phyloP scores from a whole-genome alignment of 1,140 invertebrate genomes.

The Venturia canescens region DNA sequence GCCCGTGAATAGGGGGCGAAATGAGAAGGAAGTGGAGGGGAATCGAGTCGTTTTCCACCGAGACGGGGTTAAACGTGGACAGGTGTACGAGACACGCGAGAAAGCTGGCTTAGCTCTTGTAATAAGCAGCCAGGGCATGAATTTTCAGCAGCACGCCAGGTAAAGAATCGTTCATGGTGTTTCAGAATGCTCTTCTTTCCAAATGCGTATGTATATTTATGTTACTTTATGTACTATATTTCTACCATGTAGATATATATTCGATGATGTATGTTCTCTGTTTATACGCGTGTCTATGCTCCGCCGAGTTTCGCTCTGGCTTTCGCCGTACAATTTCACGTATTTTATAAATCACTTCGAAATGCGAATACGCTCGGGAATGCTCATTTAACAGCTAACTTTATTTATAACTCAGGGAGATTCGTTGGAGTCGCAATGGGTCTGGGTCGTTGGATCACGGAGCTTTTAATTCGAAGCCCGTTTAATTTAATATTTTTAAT shows the following conservation, averaged over 20 bases:
- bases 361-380: conserved; percentile 47
- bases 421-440: neutral
- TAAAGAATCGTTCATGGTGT: conserved; percentile 20
- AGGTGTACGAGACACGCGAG: conserved; percentile 42
- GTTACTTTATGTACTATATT: neutral
- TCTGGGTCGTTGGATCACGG: conserved; percentile 33
- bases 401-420: conserved; percentile 53
- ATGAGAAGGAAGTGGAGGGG: neutral
- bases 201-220: neutral
- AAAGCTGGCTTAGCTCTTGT: conserved; percentile 25
- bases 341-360: conserved; percentile 57
- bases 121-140: conserved; percentile 36
- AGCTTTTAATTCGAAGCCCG: conserved; percentile 57
- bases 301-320: neutral
- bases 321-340: conserved; percentile 2
- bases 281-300: conserved; percentile 24
- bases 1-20: neutral
- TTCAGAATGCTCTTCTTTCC: neutral
- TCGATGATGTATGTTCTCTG: conserved; percentile 17
- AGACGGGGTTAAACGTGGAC: conserved; percentile 14
- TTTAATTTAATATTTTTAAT: conserved; percentile 55
- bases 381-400: conserved; percentile 55
- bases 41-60: conserved; percentile 10
- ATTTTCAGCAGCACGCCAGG: conserved; percentile 42
- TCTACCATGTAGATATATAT: neutral